phyloP scores from a whole-genome alignment of 2,113 vertebrate species.

The Tursiops truncatus region DNA sequence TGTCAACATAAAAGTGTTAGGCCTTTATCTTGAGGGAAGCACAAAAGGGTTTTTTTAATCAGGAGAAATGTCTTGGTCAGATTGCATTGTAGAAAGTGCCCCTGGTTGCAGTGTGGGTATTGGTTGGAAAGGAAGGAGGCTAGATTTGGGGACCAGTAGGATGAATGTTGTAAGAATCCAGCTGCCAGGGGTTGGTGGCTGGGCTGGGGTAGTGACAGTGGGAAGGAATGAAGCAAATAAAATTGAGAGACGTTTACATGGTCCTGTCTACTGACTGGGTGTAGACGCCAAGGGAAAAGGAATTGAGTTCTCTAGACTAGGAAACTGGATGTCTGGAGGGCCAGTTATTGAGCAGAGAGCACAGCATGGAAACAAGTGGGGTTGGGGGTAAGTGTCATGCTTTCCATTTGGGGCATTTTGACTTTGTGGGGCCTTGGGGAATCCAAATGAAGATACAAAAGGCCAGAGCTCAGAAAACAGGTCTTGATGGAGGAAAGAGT shows the following conservation, averaged over 20 bases:
- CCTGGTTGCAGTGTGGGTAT: background rate
- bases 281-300: background rate
- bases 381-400: background rate
- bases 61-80: background rate
- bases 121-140: background rate
- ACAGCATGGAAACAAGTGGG: too few species aligned
- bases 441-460: background rate
- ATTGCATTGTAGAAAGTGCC: background rate
- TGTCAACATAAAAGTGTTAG: background rate
- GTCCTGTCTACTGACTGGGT: background rate
- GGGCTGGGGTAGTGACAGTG: background rate
- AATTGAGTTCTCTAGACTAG: background rate
- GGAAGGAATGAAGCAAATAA: background rate
- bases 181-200: background rate
- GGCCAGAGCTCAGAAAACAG: background rate
- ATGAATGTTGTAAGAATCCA: background rate
- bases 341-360: background rate
- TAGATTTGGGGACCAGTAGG: background rate
- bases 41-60: background rate
- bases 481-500: background rate
- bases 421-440: background rate
- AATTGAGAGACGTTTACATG: background rate
- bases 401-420: background rate
- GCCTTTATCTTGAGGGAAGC: background rate
- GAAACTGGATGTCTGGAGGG: background rate